Conservation (phyloP, 2,113 vertebrate genomes). For the Urocitellus parryii region DNA sequence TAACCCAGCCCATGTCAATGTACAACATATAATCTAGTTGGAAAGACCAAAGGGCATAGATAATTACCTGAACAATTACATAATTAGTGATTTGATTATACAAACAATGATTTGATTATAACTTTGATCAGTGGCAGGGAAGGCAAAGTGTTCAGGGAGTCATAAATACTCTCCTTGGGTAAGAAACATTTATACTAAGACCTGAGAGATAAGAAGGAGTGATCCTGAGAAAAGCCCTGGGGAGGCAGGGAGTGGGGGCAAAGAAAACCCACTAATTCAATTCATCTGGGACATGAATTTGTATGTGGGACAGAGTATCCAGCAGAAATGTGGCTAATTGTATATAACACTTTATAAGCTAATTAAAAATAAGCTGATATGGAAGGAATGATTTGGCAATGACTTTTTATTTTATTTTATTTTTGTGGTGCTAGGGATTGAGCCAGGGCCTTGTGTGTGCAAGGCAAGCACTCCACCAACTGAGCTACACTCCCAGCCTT, state of each 20-base stretch:
- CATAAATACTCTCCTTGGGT: neutral
- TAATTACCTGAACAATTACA: neutral
- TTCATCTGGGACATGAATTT: neutral
- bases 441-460: too few species aligned
- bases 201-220: neutral
- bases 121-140: neutral
- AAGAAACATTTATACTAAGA: neutral
- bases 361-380: neutral
- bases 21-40: neutral
- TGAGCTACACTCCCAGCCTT: neutral
- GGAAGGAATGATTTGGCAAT: neutral
- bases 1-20: neutral
- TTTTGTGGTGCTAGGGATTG: too few species aligned
- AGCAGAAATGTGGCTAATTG: neutral
- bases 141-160: neutral
- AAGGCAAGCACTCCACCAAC: too few species aligned
- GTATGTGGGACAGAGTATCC: neutral
- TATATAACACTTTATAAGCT: neutral
- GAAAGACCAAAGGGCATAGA: neutral
- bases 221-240: neutral
- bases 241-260: neutral
- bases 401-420: too few species aligned
- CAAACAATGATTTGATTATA: constrained; percentile 2
- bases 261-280: neutral
- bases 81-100: neutral